Evolutionary conservation across 2,113 vertebrate genomes (phyloP).

Genomic region (human): GRCh38 chr12:130400001-130400500

Average conservation of each 20-base stretch:
- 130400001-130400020: neutral
- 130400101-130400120: neutral
- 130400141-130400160: neutral
- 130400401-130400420: neutral
- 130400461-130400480: neutral
- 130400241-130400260: fast-evolving
- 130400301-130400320: fast-evolving
- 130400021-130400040: too few relatives aligned
- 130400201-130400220: neutral
- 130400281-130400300: neutral
- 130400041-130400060: fast-evolving
- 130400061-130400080: neutral
- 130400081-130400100: too few relatives aligned
- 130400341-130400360: fast-evolving
- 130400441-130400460: fast-evolving
- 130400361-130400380: too few relatives aligned
- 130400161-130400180: neutral
- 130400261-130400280: too few relatives aligned
- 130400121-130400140: neutral
- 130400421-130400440: neutral
- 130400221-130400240: too few relatives aligned
- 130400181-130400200: fast-evolving
- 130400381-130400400: neutral
- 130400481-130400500: fast-evolving
- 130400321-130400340: neutral